These are phyloP conservation scores for Crepidodera aurea DNA, from an alignment of 2,888 invertebrate genomes.

Conservation along the genomic window DNA sequence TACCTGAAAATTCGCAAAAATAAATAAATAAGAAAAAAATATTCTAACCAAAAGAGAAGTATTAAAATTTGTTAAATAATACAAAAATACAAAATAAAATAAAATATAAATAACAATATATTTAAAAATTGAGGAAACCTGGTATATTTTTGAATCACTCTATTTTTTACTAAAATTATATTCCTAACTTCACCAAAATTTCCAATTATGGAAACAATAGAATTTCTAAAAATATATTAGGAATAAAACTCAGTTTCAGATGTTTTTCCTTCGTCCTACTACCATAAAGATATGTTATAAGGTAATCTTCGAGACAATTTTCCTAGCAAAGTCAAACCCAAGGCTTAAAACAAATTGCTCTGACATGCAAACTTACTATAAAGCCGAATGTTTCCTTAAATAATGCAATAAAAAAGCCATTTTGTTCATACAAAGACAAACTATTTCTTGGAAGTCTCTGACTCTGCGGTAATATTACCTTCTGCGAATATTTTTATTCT, in stretches of 20 bases:
- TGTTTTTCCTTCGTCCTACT: not conserved
- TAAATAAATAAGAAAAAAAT: too few relatives aligned
- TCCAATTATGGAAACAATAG: not conserved
- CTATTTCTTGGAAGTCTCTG: slow-evolving; percentile 33
- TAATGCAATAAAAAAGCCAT: slow-evolving; percentile 48
- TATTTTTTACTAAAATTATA: too few relatives aligned
- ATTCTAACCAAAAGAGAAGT: too few relatives aligned
- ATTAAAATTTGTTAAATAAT: too few relatives aligned
- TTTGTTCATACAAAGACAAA: slow-evolving; percentile 43
- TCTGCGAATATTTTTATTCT: slow-evolving; percentile 3
- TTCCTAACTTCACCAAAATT: not conserved
- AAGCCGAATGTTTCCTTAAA: slow-evolving; percentile 45
- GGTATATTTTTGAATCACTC: too few relatives aligned
- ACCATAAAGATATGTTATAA: not conserved
- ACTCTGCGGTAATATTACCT: slow-evolving; percentile 29
- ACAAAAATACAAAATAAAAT: too few relatives aligned
- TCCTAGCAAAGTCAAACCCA: slow-evolving; percentile 10
- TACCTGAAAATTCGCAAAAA: too few relatives aligned
- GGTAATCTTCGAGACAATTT: slow-evolving; percentile 14
- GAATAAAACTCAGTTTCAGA: not conserved
- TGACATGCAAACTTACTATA: slow-evolving; percentile 44
- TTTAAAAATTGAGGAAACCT: too few relatives aligned
- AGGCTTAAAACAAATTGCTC: slow-evolving; percentile 43
- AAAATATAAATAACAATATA: too few relatives aligned
- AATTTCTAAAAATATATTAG: not conserved